A percentile compares a stretch with the other conserved stretches of the same genome.
phyloP scores from a whole-genome alignment of 2,113 vertebrate genomes.

The Corvus hawaiiensis region DNA sequence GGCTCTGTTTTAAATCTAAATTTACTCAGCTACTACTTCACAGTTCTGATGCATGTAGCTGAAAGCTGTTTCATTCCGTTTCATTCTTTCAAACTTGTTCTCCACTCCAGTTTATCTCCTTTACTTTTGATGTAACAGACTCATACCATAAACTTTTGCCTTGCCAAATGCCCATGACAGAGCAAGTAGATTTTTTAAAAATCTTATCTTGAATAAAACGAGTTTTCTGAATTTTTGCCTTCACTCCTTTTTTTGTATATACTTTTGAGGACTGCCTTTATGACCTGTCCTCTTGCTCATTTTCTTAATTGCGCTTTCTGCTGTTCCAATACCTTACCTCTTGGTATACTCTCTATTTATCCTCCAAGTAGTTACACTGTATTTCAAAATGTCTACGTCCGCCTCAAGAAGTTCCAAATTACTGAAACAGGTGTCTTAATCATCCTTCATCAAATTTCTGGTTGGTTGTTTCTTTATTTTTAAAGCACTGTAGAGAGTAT shows the following conservation, averaged over 20 bases:
- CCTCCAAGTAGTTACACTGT: not conserved
- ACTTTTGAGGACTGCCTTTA: not conserved
- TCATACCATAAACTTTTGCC: not conserved
- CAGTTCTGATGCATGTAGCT: not conserved
- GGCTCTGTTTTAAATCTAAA: not conserved
- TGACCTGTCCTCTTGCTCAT: not conserved
- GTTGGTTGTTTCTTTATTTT: not conserved
- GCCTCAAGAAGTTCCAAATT: not conserved
- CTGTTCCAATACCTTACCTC: not conserved
- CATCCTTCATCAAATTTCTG: not conserved
- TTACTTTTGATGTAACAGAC: not conserved
- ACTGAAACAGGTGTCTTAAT: not conserved
- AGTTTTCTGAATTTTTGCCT: not conserved
- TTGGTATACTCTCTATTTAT: not conserved
- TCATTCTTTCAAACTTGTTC: not conserved
- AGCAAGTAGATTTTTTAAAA: not conserved
- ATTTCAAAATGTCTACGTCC: not conserved
- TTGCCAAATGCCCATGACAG: not conserved
- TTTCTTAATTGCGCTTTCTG: not conserved
- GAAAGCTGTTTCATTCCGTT: not conserved
- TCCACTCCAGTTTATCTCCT: not conserved
- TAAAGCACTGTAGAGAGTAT: not conserved
- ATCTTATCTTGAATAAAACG: not conserved
- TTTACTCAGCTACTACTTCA: not conserved
- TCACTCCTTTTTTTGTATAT: not conserved